Conservation (phyloP, 2,113 vertebrate genomes). For the Phainopepla nitens region DNA sequence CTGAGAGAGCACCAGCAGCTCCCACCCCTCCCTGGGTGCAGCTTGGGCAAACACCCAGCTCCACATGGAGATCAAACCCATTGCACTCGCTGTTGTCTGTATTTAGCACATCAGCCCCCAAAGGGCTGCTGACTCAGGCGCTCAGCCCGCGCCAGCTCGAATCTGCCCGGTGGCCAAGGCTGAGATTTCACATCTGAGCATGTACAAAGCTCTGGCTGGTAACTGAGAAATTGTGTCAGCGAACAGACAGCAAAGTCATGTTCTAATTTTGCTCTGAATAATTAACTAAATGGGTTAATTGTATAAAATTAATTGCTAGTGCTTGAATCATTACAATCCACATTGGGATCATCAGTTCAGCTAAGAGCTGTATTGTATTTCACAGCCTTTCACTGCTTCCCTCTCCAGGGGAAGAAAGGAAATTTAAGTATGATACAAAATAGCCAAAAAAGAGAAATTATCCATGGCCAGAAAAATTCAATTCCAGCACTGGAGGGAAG, state of each 20-base stretch:
- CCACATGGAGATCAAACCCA: neutral
- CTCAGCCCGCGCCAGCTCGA: rapidly evolving
- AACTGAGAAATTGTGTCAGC: neutral
- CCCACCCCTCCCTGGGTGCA: neutral
- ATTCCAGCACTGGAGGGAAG: neutral
- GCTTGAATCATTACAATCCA: neutral
- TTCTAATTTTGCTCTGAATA: constrained; percentile 1
- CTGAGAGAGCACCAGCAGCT: rapidly evolving
- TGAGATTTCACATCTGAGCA: neutral
- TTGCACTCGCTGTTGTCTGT: neutral
- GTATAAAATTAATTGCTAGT: neutral
- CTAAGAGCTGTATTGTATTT: neutral
- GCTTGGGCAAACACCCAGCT: neutral
- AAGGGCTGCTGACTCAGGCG: neutral
- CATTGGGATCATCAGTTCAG: neutral
- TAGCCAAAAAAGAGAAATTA: neutral
- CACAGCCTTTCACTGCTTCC: neutral
- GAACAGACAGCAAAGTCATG: neutral
- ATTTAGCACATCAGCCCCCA: neutral
- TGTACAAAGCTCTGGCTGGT: neutral
- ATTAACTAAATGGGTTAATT: neutral
- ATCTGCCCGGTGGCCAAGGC: neutral
- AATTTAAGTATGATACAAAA: neutral
- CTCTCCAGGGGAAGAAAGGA: neutral
- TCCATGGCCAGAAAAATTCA: neutral